Evolutionary conservation across 2,888 invertebrate genomes (phyloP).

Genomic region (Callyntrura guangdongensis): DNA sequence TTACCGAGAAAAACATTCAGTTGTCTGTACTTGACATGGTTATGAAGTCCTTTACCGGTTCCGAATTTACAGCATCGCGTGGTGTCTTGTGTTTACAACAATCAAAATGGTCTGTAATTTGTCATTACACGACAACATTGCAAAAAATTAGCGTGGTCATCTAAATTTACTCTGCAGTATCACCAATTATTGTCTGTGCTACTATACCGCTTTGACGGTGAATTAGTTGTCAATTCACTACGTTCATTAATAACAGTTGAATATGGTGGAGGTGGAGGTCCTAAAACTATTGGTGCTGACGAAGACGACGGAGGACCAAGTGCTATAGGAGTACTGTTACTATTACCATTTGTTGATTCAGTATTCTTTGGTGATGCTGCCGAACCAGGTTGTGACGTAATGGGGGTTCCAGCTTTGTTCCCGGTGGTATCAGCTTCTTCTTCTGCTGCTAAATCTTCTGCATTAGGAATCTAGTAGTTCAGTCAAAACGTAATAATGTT

Average conservation of each 20-base stretch:
- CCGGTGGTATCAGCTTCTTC: constrained; percentile 60
- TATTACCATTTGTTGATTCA: constrained; percentile 56
- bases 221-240: constrained; percentile 72
- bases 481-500: too few species aligned
- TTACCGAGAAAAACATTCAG: too few species aligned
- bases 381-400: constrained; percentile 58
- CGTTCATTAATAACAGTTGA: constrained; percentile 59
- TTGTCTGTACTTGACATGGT: too few species aligned
- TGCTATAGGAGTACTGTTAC: constrained; percentile 66
- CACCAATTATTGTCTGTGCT: constrained; percentile 73
- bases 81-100: background rate
- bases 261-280: constrained; percentile 67
- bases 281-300: constrained; percentile 75
- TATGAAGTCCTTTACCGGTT: too few species aligned
- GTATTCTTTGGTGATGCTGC: constrained; percentile 61
- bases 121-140: background rate
- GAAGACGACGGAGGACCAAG: constrained; percentile 70
- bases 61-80: background rate
- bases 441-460: constrained; percentile 76
- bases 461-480: constrained; percentile 76
- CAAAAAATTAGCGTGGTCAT: background rate
- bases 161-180: constrained; percentile 14
- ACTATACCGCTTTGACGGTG: constrained; percentile 72
- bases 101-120: background rate
- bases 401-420: constrained; percentile 50